These are phyloP conservation scores for Myocastor coypus DNA, from an alignment of 2,113 vertebrate species.

Conservation along the genomic window DNA sequence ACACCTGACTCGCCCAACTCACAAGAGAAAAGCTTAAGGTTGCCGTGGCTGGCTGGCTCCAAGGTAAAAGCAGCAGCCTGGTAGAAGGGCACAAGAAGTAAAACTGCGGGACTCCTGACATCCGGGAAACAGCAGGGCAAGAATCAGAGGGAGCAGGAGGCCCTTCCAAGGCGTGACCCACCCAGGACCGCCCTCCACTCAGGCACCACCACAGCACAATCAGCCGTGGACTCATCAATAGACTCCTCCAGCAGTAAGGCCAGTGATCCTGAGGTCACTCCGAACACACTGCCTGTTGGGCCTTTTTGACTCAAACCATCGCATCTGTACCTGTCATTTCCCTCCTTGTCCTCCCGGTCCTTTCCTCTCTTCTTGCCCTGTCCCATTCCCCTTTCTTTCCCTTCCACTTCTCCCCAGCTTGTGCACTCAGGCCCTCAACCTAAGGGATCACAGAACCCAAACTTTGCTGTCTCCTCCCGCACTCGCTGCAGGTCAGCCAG, in stretches of 20 bases:
- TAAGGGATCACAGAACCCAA: neutral
- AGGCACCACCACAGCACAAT: neutral
- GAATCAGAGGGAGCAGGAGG: neutral
- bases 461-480: neutral
- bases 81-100: neutral
- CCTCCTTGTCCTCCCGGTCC: accelerated
- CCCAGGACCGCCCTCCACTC: neutral
- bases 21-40: neutral
- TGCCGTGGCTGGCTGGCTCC: neutral
- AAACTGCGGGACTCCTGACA: neutral
- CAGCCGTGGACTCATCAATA: neutral
- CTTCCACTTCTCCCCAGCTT: neutral
- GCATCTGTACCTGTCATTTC: neutral
- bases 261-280: neutral
- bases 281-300: neutral
- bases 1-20: neutral
- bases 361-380: accelerated
- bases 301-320: neutral
- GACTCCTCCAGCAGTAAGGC: neutral
- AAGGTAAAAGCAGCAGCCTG: neutral
- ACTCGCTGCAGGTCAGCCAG: neutral
- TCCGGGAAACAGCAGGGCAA: neutral
- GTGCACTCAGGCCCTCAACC: neutral
- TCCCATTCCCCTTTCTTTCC: neutral
- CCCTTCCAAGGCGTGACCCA: neutral